Conservation (phyloP, 2,888 invertebrate species). For the Lasius platythorax region DNA sequence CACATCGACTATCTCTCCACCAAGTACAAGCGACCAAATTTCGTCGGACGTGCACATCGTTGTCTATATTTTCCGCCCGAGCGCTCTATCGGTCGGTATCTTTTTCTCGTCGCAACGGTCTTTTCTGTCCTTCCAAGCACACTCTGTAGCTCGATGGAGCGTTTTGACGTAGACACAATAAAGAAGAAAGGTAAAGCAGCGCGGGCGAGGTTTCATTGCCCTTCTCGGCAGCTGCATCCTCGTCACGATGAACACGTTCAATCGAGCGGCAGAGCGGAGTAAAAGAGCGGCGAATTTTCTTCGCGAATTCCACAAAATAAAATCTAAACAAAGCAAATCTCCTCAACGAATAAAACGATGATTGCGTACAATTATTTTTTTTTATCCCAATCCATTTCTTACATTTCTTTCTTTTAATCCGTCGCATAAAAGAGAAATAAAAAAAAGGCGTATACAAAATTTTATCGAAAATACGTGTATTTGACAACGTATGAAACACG, state of each 20-base stretch:
- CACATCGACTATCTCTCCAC: neutral
- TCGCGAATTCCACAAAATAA: conserved; percentile 28
- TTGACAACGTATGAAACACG: neutral
- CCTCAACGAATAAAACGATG: conserved; percentile 1
- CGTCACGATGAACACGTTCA: conserved; percentile 52
- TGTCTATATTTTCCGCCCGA: neutral
- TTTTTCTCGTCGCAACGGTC: conserved; percentile 51
- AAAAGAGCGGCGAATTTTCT: conserved; percentile 33
- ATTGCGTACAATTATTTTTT: neutral
- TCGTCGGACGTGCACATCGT: neutral
- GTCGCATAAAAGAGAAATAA: neutral
- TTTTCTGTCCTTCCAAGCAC: conserved; percentile 40
- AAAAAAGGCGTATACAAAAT: neutral
- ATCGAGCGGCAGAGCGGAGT: conserved; percentile 30
- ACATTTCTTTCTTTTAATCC: conserved; percentile 1
- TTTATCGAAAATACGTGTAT: neutral
- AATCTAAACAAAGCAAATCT: conserved; percentile 5
- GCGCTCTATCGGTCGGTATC: neutral
- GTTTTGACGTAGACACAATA: conserved; percentile 72
- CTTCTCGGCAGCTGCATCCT: conserved; percentile 72
- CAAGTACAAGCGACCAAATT: neutral
- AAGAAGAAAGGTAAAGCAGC: conserved; percentile 71
- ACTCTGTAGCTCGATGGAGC: conserved; percentile 55
- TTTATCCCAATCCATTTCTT: neutral
- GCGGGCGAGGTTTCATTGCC: conserved; percentile 70